Conservation (phyloP, 1,140 invertebrate species). For the Diploscapter pachys region DNA sequence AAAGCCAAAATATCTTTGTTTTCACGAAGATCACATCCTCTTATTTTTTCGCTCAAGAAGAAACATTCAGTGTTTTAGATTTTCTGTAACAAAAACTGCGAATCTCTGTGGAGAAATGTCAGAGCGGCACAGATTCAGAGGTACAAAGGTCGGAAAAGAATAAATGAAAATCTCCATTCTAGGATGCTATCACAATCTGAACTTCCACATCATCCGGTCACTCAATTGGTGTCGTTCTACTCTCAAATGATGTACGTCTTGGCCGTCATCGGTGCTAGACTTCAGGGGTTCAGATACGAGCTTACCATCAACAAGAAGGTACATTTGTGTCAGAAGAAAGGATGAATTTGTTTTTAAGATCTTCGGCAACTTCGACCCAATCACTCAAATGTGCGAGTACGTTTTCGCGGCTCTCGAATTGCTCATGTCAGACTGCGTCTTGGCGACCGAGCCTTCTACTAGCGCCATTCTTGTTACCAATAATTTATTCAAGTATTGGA, state of each 20-base stretch:
- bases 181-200: slow-evolving; percentile 47
- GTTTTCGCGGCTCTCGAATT: slow-evolving; percentile 57
- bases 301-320: slow-evolving; percentile 20
- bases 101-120: slow-evolving; percentile 47
- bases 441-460: slow-evolving; percentile 39
- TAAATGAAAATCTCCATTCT: too few species aligned
- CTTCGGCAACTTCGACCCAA: slow-evolving; percentile 52
- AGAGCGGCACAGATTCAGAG: slow-evolving; percentile 46
- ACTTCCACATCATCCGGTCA: slow-evolving; percentile 46
- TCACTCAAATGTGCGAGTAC: slow-evolving; percentile 47
- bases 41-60: too few species aligned
- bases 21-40: too few species aligned
- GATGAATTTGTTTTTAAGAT: neutral
- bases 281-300: slow-evolving; percentile 4
- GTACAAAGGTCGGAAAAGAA: too few species aligned
- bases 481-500: slow-evolving; percentile 29
- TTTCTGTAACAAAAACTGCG: slow-evolving; percentile 53
- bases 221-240: slow-evolving; percentile 51
- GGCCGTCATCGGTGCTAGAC: slow-evolving; percentile 51
- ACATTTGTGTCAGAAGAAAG: too few species aligned
- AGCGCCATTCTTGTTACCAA: slow-evolving; percentile 41
- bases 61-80: too few species aligned
- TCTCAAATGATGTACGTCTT: slow-evolving; percentile 54
- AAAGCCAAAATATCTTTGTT: too few species aligned
- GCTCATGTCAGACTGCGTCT: slow-evolving; percentile 38